These are phyloP conservation scores for Macquaria australasica DNA, from an alignment of 2,113 vertebrate species.

Conservation along the genomic window DNA sequence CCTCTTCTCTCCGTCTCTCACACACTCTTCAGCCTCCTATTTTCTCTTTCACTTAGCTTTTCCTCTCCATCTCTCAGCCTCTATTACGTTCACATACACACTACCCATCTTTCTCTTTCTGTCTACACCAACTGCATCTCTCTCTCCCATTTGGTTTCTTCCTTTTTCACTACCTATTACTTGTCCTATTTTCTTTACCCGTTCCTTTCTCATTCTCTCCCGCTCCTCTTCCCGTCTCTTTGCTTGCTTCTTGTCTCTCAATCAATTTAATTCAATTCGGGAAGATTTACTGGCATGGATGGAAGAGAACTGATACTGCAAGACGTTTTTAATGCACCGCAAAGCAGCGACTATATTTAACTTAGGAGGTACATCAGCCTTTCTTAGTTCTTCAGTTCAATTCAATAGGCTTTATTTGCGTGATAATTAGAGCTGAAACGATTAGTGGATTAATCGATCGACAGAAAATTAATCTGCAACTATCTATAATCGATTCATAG, in stretches of 20 bases:
- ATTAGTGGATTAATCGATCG: neutral
- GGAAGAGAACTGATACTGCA: neutral
- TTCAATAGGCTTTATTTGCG: neutral
- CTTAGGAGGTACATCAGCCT: neutral
- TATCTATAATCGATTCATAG: neutral
- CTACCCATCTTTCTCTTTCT: neutral
- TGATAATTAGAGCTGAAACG: neutral
- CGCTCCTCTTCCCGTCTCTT: neutral
- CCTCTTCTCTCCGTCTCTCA: neutral
- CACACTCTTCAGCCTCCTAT: slow-evolving; percentile 27
- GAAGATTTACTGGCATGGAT: neutral
- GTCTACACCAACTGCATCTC: neutral
- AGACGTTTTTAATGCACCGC: slow-evolving; percentile 12
- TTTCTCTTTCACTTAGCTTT: slow-evolving; percentile 44
- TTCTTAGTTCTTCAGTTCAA: neutral
- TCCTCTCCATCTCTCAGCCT: slow-evolving; percentile 14
- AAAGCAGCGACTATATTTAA: neutral
- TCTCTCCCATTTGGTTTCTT: neutral
- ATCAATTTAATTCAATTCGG: slow-evolving; percentile 35
- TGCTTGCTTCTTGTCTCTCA: neutral
- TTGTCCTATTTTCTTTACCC: slow-evolving; percentile 4
- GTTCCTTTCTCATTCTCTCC: neutral
- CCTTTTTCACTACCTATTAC: neutral
- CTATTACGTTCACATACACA: neutral
- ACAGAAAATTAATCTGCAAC: neutral